Evolutionary conservation across 2,888 invertebrate genomes (phyloP), one percentile per base, ranked within the genome.

Genomic region (Bibio marci): DNA sequence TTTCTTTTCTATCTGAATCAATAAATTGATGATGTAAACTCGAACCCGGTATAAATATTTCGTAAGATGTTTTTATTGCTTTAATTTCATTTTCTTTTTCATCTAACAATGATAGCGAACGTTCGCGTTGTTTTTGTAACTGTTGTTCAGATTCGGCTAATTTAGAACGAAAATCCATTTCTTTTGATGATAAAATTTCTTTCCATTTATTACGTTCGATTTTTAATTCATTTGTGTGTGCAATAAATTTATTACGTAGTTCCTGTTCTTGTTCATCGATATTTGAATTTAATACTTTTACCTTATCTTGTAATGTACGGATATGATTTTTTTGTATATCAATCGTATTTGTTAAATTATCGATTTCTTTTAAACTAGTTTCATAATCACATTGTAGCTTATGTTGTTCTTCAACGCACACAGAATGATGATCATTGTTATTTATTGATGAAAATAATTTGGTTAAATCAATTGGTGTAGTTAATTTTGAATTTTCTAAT

Each of bases 71-170:
- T 49, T 70, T 70, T 33, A 74, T 48, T 1, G 73, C 69, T 30
- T 71, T 62, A 10, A 81, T 73, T 51, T 77, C 77, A 47, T 69
- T 71, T 47, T 90, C 88, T 22, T 86, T 82, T 50, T 90, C 88
- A 13, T 80, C 76, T 27, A 91, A 59, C 18, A 90, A 58, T 3
- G 73, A 70, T 8, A 86, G 64, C 27, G 86, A 85, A 28, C 88
- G 65, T 39, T 81, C 80, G 1, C 90, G 65, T 53, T 88, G 88
- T n/a, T 79, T 76, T 34, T 72, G 67, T 4, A 80, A 62, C 49
- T 83, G 78, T 47, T 79, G 76, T 52, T 86, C 82, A 39, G 83
- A 54, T 30, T 69, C 66, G 11, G 66, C 62, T 2, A 71, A 53
- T 47, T 67, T 69, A 14, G 60, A 61, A 19, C 68, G 63, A 44